Conservation (phyloP, 2,113 vertebrate genomes). For the Eurypyga helias region DNA sequence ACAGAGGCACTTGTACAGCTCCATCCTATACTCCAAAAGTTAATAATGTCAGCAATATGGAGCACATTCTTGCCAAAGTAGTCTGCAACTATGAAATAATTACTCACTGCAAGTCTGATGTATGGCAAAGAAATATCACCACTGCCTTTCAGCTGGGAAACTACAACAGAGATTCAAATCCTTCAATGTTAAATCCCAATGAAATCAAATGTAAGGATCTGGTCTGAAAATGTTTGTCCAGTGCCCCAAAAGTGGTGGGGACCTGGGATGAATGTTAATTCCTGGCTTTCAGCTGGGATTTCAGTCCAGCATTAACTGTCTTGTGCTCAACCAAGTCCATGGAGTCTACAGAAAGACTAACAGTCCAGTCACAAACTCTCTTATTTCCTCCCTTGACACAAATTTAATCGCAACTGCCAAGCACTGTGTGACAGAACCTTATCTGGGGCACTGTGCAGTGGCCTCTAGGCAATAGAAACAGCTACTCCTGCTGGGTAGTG, state of each 20-base stretch:
- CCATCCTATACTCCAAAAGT: constrained; percentile 15
- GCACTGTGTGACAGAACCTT: background rate
- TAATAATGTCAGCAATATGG: constrained; percentile 32
- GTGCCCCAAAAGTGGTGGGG: background rate
- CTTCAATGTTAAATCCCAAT: background rate
- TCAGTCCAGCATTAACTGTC: background rate
- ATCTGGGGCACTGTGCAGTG: background rate
- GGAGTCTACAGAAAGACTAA: background rate
- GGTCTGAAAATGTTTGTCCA: background rate
- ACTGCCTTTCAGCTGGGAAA: constrained; percentile 37
- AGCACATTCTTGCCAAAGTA: constrained; percentile 34
- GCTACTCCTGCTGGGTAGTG: background rate
- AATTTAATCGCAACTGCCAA: background rate
- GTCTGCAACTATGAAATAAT: constrained; percentile 54
- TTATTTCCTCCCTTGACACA: background rate
- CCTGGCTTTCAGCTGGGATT: background rate
- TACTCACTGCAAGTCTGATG: background rate
- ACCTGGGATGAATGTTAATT: background rate
- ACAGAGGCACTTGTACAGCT: background rate
- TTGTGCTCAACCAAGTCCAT: background rate
- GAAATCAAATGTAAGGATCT: background rate
- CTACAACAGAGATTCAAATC: constrained; percentile 14
- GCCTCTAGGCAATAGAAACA: background rate
- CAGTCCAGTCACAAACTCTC: background rate
- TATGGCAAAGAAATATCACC: constrained; percentile 50